These are phyloP conservation scores for Odontophorus gujanensis DNA, from an alignment of 2,113 vertebrate genomes.

Conservation along the genomic window DNA sequence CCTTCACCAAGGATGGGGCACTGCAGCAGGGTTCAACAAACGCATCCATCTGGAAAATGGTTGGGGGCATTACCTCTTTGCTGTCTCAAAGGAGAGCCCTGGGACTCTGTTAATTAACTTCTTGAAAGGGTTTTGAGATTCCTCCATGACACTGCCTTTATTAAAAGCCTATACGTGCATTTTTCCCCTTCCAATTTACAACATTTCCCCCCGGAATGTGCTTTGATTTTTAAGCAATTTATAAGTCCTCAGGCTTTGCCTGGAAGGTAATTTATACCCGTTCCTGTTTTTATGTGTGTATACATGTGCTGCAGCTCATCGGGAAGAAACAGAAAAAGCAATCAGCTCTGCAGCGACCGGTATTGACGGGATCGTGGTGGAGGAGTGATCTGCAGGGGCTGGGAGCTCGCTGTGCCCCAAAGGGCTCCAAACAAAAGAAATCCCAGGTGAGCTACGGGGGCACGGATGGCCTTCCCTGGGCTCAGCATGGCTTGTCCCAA, in stretches of 20 bases:
- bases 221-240: constrained; percentile 61
- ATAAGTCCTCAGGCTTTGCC: constrained; percentile 40
- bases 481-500: accelerated
- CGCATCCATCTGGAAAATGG: neutral
- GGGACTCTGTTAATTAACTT: neutral
- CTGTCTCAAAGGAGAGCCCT: neutral
- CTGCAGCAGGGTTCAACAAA: neutral
- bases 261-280: constrained; percentile 32
- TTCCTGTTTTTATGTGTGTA: neutral
- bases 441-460: neutral
- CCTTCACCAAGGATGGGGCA: neutral
- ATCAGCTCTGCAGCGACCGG: neutral
- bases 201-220: neutral
- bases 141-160: neutral
- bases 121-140: constrained; percentile 6
- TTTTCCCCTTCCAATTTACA: neutral
- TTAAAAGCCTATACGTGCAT: constrained; percentile 2
- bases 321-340: constrained; percentile 17
- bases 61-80: neutral
- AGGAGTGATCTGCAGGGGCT: neutral
- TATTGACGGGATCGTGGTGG: neutral
- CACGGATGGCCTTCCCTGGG: neutral
- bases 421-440: neutral
- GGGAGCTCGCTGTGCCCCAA: neutral
- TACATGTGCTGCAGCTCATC: neutral